Conservation (phyloP, 2,113 vertebrate genomes). For the Cavia aperea region DNA sequence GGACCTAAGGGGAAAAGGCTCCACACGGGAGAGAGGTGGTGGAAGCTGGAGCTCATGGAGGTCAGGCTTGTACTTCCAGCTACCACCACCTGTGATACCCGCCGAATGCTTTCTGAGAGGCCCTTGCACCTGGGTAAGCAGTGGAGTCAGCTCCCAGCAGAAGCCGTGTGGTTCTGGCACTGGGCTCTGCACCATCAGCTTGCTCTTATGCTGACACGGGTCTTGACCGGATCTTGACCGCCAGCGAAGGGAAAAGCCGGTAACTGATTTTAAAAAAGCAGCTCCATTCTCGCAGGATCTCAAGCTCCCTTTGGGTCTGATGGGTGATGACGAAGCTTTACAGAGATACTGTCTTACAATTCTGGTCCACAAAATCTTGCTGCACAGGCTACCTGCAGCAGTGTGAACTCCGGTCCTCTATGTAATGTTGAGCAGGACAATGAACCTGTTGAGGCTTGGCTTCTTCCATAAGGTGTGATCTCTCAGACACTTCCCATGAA, state of each 20-base stretch:
- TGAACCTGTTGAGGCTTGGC: background rate
- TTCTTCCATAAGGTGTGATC: background rate
- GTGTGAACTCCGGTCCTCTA: background rate
- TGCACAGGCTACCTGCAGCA: background rate
- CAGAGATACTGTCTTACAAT: background rate
- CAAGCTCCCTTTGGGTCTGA: background rate
- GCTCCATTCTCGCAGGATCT: background rate
- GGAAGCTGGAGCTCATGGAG: background rate
- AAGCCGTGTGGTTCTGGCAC: background rate
- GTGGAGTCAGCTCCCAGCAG: background rate
- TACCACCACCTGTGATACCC: too few relatives aligned
- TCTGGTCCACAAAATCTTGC: background rate
- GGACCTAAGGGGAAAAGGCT: background rate
- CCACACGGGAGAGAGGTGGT: background rate
- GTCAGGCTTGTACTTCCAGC: background rate
- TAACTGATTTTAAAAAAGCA: background rate
- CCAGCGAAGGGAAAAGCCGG: background rate
- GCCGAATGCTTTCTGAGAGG: background rate
- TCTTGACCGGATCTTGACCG: background rate
- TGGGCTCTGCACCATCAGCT: background rate
- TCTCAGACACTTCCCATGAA: background rate
- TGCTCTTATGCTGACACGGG: background rate
- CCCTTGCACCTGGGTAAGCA: background rate
- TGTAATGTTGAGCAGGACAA: background rate
- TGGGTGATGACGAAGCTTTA: background rate